A percentile compares a stretch with the other conserved stretches of the same genome.
These are phyloP conservation scores for Heliocidaris erythrogramma DNA, from an alignment of 35 echinoderm and acorn worm genomes.

Conservation along the genomic window DNA sequence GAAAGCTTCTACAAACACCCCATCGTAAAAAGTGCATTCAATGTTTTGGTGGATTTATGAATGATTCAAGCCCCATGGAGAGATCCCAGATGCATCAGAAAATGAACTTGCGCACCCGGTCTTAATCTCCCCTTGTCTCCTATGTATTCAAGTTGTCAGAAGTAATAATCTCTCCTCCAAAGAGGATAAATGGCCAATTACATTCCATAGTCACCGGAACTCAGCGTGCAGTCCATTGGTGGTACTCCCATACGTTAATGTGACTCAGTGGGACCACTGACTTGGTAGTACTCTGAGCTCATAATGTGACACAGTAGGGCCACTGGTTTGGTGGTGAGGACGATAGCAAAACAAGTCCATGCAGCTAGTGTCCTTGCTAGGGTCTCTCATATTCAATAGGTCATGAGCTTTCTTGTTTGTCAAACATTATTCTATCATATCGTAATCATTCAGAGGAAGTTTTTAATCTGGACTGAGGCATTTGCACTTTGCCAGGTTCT, in stretches of 20 bases:
- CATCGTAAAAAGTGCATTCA: background rate
- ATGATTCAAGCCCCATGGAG: background rate
- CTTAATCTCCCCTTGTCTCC: background rate
- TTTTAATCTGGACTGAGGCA: background rate
- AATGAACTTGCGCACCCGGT: background rate
- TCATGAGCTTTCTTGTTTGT: background rate
- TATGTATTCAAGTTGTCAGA: conserved; percentile 12
- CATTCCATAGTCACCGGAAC: conserved; percentile 8
- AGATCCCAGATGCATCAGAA: background rate
- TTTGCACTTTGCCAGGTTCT: background rate
- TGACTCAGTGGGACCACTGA: conserved; percentile 7
- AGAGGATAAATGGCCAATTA: conserved; percentile 17
- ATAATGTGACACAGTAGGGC: background rate
- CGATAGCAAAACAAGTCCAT: background rate
- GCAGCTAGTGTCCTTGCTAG: background rate
- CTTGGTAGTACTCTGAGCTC: background rate
- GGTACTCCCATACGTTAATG: background rate
- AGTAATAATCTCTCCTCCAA: conserved; percentile 4
- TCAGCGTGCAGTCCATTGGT: background rate
- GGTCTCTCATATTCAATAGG: background rate
- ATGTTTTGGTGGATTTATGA: background rate
- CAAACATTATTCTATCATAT: background rate
- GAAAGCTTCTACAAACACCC: background rate
- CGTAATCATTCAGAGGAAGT: background rate
- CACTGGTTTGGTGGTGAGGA: background rate